Evolutionary conservation across 2,113 vertebrate species (phyloP).

Genomic region (Cairina moschata): DNA sequence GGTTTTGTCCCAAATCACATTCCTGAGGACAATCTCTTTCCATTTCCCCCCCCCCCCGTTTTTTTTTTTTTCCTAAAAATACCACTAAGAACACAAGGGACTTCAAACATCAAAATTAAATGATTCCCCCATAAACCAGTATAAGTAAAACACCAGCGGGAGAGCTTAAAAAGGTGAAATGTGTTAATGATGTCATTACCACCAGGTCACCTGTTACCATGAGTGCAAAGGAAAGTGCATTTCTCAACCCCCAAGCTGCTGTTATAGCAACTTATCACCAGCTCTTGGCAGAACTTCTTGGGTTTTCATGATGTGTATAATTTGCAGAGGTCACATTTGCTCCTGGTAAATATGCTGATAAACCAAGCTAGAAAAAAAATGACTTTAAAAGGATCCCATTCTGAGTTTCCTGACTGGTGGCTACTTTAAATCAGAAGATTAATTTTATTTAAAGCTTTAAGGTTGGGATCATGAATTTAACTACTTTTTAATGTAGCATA

Average conservation of each 20-base stretch:
- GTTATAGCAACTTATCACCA: conserved; percentile 34
- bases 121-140: conserved; percentile 37
- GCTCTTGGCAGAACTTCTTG: not conserved
- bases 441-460: not conserved
- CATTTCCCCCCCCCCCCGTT: no score
- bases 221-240: not conserved
- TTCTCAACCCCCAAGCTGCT: conserved; percentile 26
- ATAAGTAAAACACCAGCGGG: conserved; percentile 24
- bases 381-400: not conserved
- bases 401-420: not conserved
- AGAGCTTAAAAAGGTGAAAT: conserved; percentile 55
- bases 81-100: conserved; percentile 2
- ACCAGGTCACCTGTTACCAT: conserved; percentile 43
- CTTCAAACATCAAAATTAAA: conserved; percentile 40
- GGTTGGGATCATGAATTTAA: not conserved
- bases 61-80: conserved; percentile 36
- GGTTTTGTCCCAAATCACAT: not conserved
- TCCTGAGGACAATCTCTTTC: not conserved
- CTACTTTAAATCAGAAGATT: not conserved
- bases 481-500: not conserved
- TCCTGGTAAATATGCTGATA: not conserved
- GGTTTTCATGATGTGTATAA: not conserved
- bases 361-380: not conserved
- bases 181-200: conserved; percentile 68
- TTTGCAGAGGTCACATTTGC: not conserved